Evolutionary conservation across 1,140 invertebrate species (phyloP), one percentile per base, ranked within the genome.

Genomic region (Trichonephila inaurata): DNA sequence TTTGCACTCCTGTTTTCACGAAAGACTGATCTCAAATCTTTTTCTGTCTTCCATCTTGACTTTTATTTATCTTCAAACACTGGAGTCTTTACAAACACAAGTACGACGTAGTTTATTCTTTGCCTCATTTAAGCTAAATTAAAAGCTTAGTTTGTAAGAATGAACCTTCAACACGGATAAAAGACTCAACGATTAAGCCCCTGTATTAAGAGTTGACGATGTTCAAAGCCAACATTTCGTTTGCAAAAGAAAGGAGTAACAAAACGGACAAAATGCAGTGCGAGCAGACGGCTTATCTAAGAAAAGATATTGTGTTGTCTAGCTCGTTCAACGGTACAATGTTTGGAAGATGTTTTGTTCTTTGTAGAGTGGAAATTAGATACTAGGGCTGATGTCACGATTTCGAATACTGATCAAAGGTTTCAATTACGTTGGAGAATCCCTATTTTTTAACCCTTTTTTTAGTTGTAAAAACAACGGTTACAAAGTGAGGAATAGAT

Each of bases 61-160:
- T 77, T 77, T 33, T 33, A 18, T 77, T 77, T 33, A 77, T 77
- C 18, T 40, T 77, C 66, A 69, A 28, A n/a, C 66, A 69, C 10
- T 10, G 66, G 66, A 33, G 72, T 77, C 72, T 77, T 77, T 33
- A 77, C 72, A 40, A 77, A 77, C 72, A 77, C 72, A 12, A 77
- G 72, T 77, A 16, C 12, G 28, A 19, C 72, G 24, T 33, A 33
- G 18, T 83, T 58, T 60, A 60, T 60, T 83, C 82, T 24, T 21
- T 60, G 82, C 82, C 82, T 83, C 82, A 83, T 83, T 83, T 83
- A 83, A 60, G 40, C 82, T 51, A 83, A 83, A 83, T 83, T 83
- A 83, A 83, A 83, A 83, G 40, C 82, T 83, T 58, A 51, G 82
- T 83, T 51, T 40, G 7, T 14, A 18, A 58, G 82, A 83, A 58